These are phyloP conservation scores for Eospalax fontanierii DNA, from an alignment of 2,797 vertebrate genomes.

Conservation along the genomic window DNA sequence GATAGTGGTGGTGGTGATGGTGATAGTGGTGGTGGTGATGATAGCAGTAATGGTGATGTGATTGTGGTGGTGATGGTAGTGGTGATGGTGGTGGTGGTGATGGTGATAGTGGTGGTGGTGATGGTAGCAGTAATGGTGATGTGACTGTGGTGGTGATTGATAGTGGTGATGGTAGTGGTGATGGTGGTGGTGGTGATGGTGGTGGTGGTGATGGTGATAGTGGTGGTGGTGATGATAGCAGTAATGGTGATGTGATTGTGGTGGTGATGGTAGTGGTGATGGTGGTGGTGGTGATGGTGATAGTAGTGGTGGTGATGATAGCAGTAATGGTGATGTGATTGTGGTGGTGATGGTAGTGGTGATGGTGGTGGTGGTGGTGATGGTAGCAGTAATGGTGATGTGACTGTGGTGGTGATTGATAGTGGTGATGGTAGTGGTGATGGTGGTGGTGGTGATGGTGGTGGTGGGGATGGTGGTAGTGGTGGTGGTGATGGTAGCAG, in stretches of 20 bases:
- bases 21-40: background rate
- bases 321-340: background rate
- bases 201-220: background rate
- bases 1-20: background rate
- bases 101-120: background rate
- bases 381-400: background rate
- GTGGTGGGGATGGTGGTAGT: background rate
- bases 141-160: background rate
- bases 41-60: background rate
- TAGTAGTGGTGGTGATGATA: background rate
- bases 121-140: background rate
- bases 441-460: background rate
- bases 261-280: background rate
- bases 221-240: background rate
- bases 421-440: background rate
- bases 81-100: background rate
- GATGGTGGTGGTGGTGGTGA: background rate
- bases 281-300: background rate
- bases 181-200: background rate
- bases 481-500: background rate
- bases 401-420: background rate
- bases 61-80: background rate
- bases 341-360: background rate
- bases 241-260: background rate
- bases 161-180: background rate